phyloP scores from a whole-genome alignment of 2,113 vertebrate species.

The Machaerirhynchus nigripectus region DNA sequence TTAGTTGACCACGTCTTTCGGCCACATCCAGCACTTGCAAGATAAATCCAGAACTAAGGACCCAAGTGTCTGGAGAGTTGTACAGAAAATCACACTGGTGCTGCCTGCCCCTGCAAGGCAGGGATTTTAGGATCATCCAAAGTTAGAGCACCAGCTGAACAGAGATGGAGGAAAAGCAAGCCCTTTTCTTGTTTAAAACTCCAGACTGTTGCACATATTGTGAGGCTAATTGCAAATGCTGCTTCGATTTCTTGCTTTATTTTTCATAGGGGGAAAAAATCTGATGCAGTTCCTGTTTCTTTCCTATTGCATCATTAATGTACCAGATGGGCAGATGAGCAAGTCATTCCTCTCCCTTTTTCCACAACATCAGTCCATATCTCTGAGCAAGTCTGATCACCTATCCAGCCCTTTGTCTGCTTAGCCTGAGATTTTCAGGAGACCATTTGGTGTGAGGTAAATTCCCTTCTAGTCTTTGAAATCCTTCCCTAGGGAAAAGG shows the following conservation, averaged over 20 bases:
- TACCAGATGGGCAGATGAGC: neutral
- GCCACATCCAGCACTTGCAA: neutral
- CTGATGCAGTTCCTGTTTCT: neutral
- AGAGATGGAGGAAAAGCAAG: neutral
- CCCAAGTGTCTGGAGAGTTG: neutral
- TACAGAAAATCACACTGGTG: neutral
- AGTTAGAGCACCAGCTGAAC: neutral
- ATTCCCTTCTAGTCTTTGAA: neutral
- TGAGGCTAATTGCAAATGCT: neutral
- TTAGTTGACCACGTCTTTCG: neutral
- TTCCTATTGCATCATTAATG: neutral
- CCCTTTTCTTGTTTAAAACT: neutral
- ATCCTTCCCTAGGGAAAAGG: neutral
- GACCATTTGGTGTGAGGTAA: neutral
- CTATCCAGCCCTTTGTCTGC: neutral
- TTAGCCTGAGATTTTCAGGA: neutral
- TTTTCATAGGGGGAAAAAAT: neutral
- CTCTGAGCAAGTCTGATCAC: neutral
- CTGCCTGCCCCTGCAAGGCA: neutral
- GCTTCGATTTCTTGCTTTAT: neutral
- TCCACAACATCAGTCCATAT: neutral
- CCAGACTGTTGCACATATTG: neutral
- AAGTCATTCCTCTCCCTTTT: neutral
- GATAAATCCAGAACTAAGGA: neutral
- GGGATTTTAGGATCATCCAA: neutral